Evolutionary conservation across 2,888 invertebrate genomes (phyloP).

Genomic region (Sepiola atlantica): DNA sequence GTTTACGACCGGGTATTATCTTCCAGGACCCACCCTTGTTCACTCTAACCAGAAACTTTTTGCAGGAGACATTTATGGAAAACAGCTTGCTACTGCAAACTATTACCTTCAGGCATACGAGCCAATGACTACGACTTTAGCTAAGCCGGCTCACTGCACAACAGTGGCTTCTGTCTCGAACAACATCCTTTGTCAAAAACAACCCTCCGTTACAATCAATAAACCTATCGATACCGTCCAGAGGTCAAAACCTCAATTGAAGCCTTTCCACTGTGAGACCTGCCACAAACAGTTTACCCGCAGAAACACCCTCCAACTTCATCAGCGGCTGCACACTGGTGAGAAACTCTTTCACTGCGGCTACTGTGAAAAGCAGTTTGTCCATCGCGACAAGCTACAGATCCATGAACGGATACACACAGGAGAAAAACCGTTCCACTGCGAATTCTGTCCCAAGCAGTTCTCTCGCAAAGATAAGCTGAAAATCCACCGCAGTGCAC

Average conservation of each 20-base stretch:
- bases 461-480: conserved; percentile 35
- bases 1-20: background rate
- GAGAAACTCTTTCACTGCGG: conserved; percentile 56
- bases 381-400: conserved; percentile 42
- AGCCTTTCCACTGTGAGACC: conserved; percentile 4
- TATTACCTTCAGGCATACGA: background rate
- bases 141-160: background rate
- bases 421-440: background rate
- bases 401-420: conserved; percentile 10
- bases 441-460: background rate
- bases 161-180: background rate
- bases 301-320: background rate
- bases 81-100: conserved; percentile 1
- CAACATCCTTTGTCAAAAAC: background rate
- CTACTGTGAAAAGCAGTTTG: conserved; percentile 55
- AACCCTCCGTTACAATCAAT: background rate
- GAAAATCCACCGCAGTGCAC: background rate
- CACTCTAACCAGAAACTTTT: background rate
- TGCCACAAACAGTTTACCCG: conserved; percentile 32
- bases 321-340: background rate
- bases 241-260: background rate
- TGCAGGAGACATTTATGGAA: background rate
- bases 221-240: background rate
- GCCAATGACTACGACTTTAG: background rate
- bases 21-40: background rate